Base-by-base conservation (phyloP, 2,113 vertebrate genomes). In the Alethe diademata region DNA sequence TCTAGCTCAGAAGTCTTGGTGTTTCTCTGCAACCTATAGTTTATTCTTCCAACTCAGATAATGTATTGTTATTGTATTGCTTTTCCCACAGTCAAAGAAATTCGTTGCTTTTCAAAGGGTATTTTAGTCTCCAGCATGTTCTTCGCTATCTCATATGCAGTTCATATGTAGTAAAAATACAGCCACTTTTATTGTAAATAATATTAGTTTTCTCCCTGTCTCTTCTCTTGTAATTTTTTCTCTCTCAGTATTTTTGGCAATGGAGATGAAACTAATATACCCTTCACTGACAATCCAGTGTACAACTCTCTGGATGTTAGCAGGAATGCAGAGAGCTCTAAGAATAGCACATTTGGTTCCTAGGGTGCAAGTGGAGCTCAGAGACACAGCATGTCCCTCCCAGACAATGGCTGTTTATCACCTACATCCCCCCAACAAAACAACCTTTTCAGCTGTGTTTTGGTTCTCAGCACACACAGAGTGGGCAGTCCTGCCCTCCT, bases 301-400 rank as follows among this genome's bases (percentile, higher is more conserved):
- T 14, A 9, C 79, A 50, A 33, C 54, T 84, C 53, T 62, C 82
- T 66, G 83, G 78, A 81, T 81, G 95, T 70, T 93, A 94, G 94
- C 91, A 96, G 83, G 92, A 95, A 95, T 57, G 93, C 18, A 1
- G 79, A 20, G 89, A 78, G 91, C 87, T 93, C 95, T 43, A 95
- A 94, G 93, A 97, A 97, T 84, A 97, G 95, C 76, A 36, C 69
- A 15, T 54, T 94, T 50, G 83, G 90, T 78, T 95, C 91, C 79
- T 73, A 12, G 7, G 47, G 72, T 3, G 38, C 94, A 57, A 76
- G 47, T 2, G 35, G 36, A 74, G 88, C 86, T 78, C 69, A 56
- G 92, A 85, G 78, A 66, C 78, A 38, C 62, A 65, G 25, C 3
- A 3, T n/a, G 70, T 84, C 88, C 88, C 94, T 53, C 85, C 54